Base-by-base conservation (phyloP, 2,888 invertebrate species). In the Hirudinaria manillensis region DNA sequence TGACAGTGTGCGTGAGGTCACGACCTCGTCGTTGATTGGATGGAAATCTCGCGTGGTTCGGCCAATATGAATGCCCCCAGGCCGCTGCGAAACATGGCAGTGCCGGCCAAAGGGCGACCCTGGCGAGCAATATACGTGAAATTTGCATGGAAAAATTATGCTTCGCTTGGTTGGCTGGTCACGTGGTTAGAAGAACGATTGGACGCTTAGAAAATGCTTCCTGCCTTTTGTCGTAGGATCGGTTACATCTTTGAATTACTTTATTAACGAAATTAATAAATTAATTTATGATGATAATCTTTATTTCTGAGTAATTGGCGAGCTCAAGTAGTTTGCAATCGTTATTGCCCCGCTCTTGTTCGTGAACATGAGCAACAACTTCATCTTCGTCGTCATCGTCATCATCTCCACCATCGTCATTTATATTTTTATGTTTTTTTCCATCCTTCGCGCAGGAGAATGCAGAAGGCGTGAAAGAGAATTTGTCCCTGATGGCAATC, bases 21-120 rank as follows among this genome's bases (percentile, higher is more conserved):
- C 24, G 61, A 61, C 61, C 61, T 61, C 61, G 61, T 61, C 61
- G 61, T 61, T 61, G 61, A 61, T 61, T 61, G 61, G 61, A 61
- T 61, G 61, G 29, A 61, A 61, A 61, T 61, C 61, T 61, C 61
- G 61, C 61, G 61, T 61, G 61, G 61, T 61, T 29, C 29, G 61
- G 61, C 61, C 61, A 61, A 61, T 61, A 61, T 61, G 61, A 61
- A 61, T 61, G 61, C 61, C 61, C 61, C 61, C 19, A 29, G 61
- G 61, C 61, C 61, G 29, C 61, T 29, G 29, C 61, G 29, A 61
- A 61, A 61, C 61, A 61, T 61, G 61, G 61, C 61, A n/a, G 24
- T 29, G 24, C 29, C n/a, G 61, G 61, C 61, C 1, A 29, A 29
- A 61, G 61, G 61, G 61, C 61, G 29, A 29, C 45, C 24, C 24